Base-by-base conservation (phyloP, 2,888 invertebrate genomes). In the Phortica magna region DNA sequence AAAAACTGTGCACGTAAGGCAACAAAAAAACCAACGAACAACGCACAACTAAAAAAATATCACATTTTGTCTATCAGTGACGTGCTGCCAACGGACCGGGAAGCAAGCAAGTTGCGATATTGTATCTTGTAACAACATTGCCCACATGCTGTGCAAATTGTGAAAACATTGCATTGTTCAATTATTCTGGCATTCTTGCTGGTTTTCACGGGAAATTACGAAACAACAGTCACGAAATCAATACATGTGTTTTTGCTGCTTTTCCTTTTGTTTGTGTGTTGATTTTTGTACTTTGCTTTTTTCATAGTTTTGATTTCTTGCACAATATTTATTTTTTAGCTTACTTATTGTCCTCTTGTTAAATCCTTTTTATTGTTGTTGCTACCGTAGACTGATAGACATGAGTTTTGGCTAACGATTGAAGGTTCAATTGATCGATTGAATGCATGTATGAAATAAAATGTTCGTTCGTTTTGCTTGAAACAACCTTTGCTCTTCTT, bases 181-280 rank as follows among this genome's bases (percentile, higher is more conserved):
- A n/a, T 59, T 12, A 7, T 17, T 59, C 17, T 59, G 6, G 7
- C 59, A 59, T 59, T 59, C 59, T 48, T 17, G 19, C n/a, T 59
- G 59, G 59, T n/a, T 59, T 59, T 59, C 59, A 59, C 59, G 59
- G 48, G 59, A 59, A 59, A 59, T 59, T 59, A 59, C n/a, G 59
- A 14, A 19, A 59, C 9, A 59, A 59, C 59, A 59, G 10, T 59
- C 7, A 59, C 10, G 19, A 59, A 59, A 59, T 59, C 59, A 59
- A 59, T n/a, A 14, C 17, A 12, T 59, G 10, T n/a, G 10, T 59
- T n/a, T 19, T 17, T 59, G 2, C 3, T 59, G 6, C 3, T 7
- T 7, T n/a, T 59, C n/a, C n/a, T 59, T 17, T 0, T n/a, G 7
- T 57, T 1, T n/a, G 12, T 19, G 57, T 19, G n/a, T 59, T 59